These are phyloP conservation scores for Alces alces DNA, from an alignment of 2,113 vertebrate genomes.

Conservation along the genomic window DNA sequence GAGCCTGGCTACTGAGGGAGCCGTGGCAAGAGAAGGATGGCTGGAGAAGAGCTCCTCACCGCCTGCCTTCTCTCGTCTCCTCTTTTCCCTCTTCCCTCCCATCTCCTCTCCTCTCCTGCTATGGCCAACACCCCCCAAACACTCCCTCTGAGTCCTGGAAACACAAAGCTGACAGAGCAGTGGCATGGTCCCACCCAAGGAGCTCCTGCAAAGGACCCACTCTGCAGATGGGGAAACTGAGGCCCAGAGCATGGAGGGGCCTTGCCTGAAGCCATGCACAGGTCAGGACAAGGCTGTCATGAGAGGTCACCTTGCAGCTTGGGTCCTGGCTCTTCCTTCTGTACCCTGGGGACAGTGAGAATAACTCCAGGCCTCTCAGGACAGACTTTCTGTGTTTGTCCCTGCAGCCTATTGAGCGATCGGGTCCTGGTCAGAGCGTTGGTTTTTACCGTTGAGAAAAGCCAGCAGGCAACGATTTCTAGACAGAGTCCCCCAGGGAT, in stretches of 20 bases:
- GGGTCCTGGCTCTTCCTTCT: not conserved
- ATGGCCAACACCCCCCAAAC: not conserved
- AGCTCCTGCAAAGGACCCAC: not conserved
- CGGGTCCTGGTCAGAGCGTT: not conserved
- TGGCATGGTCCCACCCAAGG: rapidly evolving
- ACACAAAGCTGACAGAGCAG: not conserved
- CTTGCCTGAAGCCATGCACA: not conserved
- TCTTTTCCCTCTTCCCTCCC: not conserved
- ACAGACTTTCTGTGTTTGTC: not conserved
- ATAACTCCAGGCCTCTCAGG: not conserved
- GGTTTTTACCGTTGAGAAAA: not conserved
- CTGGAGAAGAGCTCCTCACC: not conserved
- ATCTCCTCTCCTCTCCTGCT: not conserved
- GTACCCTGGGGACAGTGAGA: rapidly evolving
- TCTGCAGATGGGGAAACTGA: not conserved
- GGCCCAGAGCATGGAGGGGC: not conserved
- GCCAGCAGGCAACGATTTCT: slow-evolving; percentile 43
- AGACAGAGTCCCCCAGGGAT: slow-evolving; percentile 21
- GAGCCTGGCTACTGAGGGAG: not conserved
- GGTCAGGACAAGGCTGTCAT: not conserved
- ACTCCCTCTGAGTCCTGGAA: not conserved
- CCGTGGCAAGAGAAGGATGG: not conserved
- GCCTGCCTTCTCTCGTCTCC: not conserved
- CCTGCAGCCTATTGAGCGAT: not conserved
- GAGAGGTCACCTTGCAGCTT: not conserved